These are phyloP conservation scores for Dyspetes luteomarginatus DNA, from an alignment of 2,888 invertebrate genomes.

Conservation along the genomic window DNA sequence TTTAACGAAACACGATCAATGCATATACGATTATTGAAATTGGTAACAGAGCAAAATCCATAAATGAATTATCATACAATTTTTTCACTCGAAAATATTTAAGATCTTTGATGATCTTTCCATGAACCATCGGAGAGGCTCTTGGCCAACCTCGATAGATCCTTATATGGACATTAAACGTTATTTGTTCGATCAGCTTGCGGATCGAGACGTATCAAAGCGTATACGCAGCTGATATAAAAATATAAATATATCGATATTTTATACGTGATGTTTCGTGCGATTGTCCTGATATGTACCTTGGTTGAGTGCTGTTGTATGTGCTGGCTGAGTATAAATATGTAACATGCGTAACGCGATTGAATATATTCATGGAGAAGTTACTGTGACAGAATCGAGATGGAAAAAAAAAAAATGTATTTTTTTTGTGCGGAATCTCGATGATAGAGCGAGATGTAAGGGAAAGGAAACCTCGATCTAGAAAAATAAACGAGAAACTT, in stretches of 20 bases:
- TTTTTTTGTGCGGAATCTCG: not conserved
- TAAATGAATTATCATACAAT: not conserved
- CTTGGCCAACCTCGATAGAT: not conserved
- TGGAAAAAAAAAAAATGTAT: conserved; percentile 9
- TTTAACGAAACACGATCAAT: not conserved
- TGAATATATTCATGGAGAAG: conserved; percentile 35
- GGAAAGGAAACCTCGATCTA: not conserved
- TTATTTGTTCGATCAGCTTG: not conserved
- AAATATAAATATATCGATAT: conserved; percentile 28
- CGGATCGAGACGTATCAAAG: not conserved
- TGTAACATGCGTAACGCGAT: conserved; percentile 70
- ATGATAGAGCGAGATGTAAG: not conserved
- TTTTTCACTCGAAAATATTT: not conserved
- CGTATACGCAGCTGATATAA: not conserved
- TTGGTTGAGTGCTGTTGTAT: conserved; percentile 83
- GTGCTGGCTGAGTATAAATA: conserved; percentile 83
- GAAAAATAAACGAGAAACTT: not conserved
- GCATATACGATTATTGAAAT: not conserved
- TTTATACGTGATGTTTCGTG: conserved; percentile 52
- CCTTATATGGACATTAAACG: not conserved
- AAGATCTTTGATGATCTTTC: not conserved
- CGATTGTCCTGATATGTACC: conserved; percentile 79
- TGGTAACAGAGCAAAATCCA: not conserved
- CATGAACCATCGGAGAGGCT: not conserved
- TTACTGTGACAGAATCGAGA: conserved; percentile 32